These are phyloP conservation scores for Rhamnusium bicolor DNA, from an alignment of 2,888 invertebrate species.

Conservation along the genomic window DNA sequence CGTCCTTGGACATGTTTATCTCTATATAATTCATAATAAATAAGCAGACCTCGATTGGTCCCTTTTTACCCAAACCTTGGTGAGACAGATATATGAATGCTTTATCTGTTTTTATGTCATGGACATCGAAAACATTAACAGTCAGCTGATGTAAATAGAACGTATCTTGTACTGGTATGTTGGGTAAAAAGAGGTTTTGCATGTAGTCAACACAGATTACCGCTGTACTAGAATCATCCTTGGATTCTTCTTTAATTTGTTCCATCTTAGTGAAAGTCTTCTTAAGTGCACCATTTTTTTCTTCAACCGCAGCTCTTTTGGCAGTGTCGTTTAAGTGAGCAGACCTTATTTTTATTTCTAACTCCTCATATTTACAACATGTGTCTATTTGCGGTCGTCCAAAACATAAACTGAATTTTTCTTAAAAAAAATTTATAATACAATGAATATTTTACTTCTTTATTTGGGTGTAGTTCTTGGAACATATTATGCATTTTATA, in stretches of 20 bases:
- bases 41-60: no score
- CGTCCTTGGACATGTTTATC: no score
- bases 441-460: constrained; percentile 8
- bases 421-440: not conserved
- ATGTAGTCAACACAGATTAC: constrained; percentile 21
- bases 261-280: constrained; percentile 10
- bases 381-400: constrained; percentile 3
- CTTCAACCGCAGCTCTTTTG: constrained; percentile 13
- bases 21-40: no score
- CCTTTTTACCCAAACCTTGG: no score
- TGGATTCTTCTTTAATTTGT: constrained; percentile 2
- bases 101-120: constrained; percentile 1
- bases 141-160: constrained; percentile 30
- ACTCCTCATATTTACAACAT: constrained; percentile 7
- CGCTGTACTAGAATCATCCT: not conserved
- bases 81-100: not conserved
- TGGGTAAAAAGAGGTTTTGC: constrained; percentile 29
- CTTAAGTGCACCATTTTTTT: no score
- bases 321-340: constrained; percentile 10
- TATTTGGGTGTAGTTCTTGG: no score
- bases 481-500: no score
- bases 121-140: constrained; percentile 28
- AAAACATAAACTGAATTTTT: constrained; percentile 9
- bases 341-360: constrained; percentile 2
- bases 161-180: constrained; percentile 30